phyloP scores from a whole-genome alignment of 2,797 vertebrate genomes.

The Sebastiscus albofasciatus region DNA sequence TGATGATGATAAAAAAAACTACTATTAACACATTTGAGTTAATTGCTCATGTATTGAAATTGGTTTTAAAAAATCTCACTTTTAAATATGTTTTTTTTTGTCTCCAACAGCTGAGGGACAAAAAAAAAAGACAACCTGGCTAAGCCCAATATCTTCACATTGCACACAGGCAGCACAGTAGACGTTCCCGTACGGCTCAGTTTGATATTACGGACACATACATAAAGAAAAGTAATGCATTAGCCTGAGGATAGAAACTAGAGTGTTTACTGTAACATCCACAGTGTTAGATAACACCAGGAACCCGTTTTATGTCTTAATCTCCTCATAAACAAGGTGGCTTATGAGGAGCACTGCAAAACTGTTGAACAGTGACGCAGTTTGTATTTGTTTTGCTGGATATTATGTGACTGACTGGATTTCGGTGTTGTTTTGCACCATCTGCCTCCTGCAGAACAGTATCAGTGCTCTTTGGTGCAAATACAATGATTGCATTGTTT shows the following conservation, averaged over 20 bases:
- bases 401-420: conserved; percentile 40
- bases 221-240: conserved; percentile 30
- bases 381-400: conserved; percentile 33
- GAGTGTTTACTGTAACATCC: conserved; percentile 44
- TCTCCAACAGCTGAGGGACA: neutral
- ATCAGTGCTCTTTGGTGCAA: conserved; percentile 24
- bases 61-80: neutral
- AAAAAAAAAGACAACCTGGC: neutral
- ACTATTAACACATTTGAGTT: neutral
- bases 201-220: conserved; percentile 18
- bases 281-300: conserved; percentile 38
- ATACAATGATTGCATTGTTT: conserved; percentile 11
- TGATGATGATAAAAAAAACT: neutral
- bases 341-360: conserved; percentile 27
- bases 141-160: conserved; percentile 27
- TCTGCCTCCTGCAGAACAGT: conserved; percentile 42
- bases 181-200: neutral
- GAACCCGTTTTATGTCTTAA: conserved; percentile 55
- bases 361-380: conserved; percentile 45
- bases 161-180: conserved; percentile 3
- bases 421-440: conserved; percentile 38
- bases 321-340: conserved; percentile 59
- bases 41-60: neutral
- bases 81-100: neutral
- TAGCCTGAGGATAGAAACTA: conserved; percentile 29